Evolutionary conservation across 2,113 vertebrate genomes (phyloP), one percentile per base, ranked within the genome.

Genomic region (Eupsittula cactorum): DNA sequence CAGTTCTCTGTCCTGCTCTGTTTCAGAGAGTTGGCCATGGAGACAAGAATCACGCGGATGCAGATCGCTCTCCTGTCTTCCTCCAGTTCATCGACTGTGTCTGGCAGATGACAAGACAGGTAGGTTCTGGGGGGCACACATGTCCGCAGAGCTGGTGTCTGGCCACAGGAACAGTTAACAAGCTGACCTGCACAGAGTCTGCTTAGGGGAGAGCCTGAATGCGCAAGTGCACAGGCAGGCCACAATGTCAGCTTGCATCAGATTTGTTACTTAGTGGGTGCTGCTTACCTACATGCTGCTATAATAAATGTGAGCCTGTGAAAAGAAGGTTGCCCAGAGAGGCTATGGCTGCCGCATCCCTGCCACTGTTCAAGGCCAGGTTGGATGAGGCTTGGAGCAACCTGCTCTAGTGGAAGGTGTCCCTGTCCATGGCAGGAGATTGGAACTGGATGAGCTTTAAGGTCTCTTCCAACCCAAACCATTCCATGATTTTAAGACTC

Each of bases 21-120:
- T 90, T 82, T 47, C 95, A 99, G 99, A 98, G 99, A 65, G 96
- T 99, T 18, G 99, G 99, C 88, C 99, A 99, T 0, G 99, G 99
- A 24, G 99, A 99, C 95, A 99, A 98, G 97, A 99, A 99, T 87
- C 99, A 99, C 3, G 98, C 99, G 0, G 99, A 99, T 1, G 99
- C 99, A 0, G 99, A 99, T 97, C 98, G 99, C 41, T 99, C 99
- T 3, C 99, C 99, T 10, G 98, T 99, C 92, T 99, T 99, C 67
- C 98, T 99, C 93, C 99, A 99, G 97, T 99, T 99, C 91, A 98
- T 99, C 20, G 99, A 99, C 97, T 99, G 98, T 42, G 99, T 99
- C 76, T 99, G 99, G 99, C 99, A 99, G 75, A 98, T 99, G 98
- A 99, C 99, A n/a, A 98, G 98, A 96, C 99, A 99, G 99, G 99